These are phyloP conservation scores for Panulirus ornatus DNA, from an alignment of 1,140 invertebrate species.

Conservation along the genomic window DNA sequence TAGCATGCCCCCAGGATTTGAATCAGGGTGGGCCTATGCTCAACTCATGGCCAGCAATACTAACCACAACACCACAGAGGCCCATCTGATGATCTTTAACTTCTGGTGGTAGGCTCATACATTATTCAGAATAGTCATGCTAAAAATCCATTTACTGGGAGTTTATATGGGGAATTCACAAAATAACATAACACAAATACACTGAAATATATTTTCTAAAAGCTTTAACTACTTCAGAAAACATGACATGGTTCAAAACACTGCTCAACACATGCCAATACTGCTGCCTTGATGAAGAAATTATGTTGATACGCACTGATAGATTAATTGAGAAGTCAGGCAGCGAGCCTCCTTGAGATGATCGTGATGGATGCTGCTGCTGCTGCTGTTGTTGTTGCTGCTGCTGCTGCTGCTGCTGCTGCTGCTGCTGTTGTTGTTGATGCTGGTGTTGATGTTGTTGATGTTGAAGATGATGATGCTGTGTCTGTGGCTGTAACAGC, in stretches of 20 bases:
- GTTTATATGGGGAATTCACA: not conserved
- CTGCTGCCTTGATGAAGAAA: not conserved
- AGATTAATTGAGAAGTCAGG: conserved; percentile 63
- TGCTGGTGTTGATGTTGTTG: conserved; percentile 29
- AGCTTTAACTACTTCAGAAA: not conserved
- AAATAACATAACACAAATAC: not conserved
- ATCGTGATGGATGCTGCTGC: conserved; percentile 27
- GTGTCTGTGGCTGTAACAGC: conserved; percentile 37
- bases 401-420: conserved; percentile 47
- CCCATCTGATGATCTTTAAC: too few species aligned
- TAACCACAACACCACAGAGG: too few species aligned
- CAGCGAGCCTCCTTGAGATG: conserved; percentile 49
- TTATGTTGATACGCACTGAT: conserved; percentile 32
- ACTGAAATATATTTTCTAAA: not conserved
- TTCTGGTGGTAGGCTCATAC: too few species aligned
- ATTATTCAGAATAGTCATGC: not conserved
- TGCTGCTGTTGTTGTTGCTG: too few species aligned
- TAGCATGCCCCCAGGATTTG: too few species aligned
- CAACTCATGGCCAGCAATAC: too few species aligned
- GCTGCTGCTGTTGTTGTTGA: conserved; percentile 33
- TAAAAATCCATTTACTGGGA: not conserved
- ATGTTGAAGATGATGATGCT: conserved; percentile 46
- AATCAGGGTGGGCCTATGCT: too few species aligned
- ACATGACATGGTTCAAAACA: not conserved
- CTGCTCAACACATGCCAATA: not conserved